A percentile compares a stretch with the other conserved stretches of the same genome.
Evolutionary conservation across 2,888 invertebrate genomes (phyloP).

Genomic region (Odontomyia ornata): DNA sequence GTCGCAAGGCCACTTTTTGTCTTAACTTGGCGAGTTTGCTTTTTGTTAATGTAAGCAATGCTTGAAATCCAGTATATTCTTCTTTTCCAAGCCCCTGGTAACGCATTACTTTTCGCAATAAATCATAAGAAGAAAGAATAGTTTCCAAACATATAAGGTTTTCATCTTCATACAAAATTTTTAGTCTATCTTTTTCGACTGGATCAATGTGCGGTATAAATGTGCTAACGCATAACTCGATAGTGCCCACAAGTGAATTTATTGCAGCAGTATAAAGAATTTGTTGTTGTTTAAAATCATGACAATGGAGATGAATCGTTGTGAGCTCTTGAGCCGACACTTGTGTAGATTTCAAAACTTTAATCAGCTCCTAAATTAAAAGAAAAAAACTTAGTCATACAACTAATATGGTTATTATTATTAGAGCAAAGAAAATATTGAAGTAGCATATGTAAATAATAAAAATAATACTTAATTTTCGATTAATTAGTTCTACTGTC

Average conservation of each 20-base stretch:
- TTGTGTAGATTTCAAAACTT: neutral
- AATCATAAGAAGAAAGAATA: constrained; percentile 68
- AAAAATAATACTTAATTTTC: no score
- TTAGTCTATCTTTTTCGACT: constrained; percentile 78
- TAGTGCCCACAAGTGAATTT: constrained; percentile 63
- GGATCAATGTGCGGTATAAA: constrained; percentile 83
- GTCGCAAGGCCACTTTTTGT: constrained; percentile 60
- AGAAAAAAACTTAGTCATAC: no score
- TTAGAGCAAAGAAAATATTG: no score
- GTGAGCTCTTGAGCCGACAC: neutral
- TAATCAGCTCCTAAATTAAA: neutral
- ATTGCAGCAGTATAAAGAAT: constrained; percentile 54
- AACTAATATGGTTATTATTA: neutral
- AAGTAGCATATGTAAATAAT: no score
- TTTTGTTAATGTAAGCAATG: constrained; percentile 49
- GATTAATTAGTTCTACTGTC: no score
- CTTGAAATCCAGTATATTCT: constrained; percentile 54
- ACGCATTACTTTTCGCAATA: constrained; percentile 60
- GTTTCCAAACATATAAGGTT: constrained; percentile 72
- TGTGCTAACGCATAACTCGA: constrained; percentile 69
- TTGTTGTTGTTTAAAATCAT: constrained; percentile 48
- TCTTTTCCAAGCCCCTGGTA: constrained; percentile 60
- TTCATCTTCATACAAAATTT: constrained; percentile 74
- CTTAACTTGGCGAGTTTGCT: constrained; percentile 56
- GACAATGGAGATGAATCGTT: constrained; percentile 37